Evolutionary conservation across 2,113 vertebrate genomes (phyloP), one percentile per base, ranked within the genome.

Genomic region (Coreoperca whiteheadi): DNA sequence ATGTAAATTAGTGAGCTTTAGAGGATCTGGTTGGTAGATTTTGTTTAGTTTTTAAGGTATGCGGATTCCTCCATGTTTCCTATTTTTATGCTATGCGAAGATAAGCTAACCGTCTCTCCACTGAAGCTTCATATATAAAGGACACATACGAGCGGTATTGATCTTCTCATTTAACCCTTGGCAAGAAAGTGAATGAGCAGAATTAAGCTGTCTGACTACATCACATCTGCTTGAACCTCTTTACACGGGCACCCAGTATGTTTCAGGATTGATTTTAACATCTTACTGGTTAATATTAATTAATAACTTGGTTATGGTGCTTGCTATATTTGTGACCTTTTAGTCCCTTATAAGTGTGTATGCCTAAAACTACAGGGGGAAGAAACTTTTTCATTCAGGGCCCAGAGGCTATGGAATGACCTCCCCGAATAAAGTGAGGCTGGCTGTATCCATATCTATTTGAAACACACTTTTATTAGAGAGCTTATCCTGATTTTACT

Each of bases 351-450:
- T 34, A 39, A 10, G n/a, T 78, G 25, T 41, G 34, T 53, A 34
- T 21, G n/a, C 10, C 34, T 61, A 37, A 82, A 79, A 39, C n/a
- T n/a, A n/a, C 46, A 77, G 68, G 4, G 25, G 32, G 64, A 15
- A 28, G 60, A 60, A 12, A 50, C 23, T 12, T 54, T 75, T 71
- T 23, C 46, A 53, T 32, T 59, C 34, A 11, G 28, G 41, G 9
- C 56, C 43, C 66, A 56, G 57, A 87, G 82, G 69, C 69, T 77
- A 70, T 54, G 34, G 32, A 53, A 57, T 64, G 23, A 80, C 73
- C 77, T 69, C 6, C 16, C 48, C 1, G 43, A 57, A 82, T 77
- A 65, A 79, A 66, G 6, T 4, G 6, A 34, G 46, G 16, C 46
- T 8, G 48, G 48, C 54, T 57, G n/a, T 60, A 86, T 74, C 8